Conservation (phyloP, 2,888 invertebrate genomes). For the Eilema caniola region DNA sequence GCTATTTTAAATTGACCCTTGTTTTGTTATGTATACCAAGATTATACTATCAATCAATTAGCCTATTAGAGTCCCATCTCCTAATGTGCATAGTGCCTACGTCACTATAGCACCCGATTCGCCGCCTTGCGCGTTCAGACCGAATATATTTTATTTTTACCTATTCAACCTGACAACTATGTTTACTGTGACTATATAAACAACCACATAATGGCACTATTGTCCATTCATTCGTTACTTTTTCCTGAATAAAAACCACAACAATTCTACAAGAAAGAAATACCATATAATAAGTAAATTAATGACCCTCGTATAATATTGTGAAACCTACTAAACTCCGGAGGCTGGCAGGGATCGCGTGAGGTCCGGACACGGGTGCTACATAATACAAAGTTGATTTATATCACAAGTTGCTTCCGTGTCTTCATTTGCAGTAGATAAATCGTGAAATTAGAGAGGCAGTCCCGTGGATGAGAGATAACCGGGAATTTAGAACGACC, state of each 20-base stretch:
- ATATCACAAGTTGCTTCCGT: conserved; percentile 56
- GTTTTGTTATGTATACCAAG: no score
- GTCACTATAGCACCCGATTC: no score
- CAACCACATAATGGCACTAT: background rate
- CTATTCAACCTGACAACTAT: no score
- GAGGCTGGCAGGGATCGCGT: conserved; percentile 47
- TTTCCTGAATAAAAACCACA: background rate
- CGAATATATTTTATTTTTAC: no score
- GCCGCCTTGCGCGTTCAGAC: no score
- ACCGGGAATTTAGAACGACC: conserved; percentile 44
- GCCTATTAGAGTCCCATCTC: no score
- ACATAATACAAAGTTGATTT: conserved; percentile 72
- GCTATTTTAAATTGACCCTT: no score
- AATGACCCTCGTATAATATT: conserved; percentile 13
- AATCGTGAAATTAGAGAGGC: conserved; percentile 68
- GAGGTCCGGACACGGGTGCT: conserved; percentile 59
- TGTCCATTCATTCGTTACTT: background rate
- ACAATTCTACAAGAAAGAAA: conserved; percentile 1
- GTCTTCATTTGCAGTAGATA: conserved; percentile 62
- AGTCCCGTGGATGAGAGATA: conserved; percentile 67
- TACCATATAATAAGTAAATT: conserved; percentile 15
- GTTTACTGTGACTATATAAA: no score
- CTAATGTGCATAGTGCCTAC: no score
- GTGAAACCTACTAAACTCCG: conserved; percentile 39
- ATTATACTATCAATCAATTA: no score